phyloP scores from a whole-genome alignment of 2,888 invertebrate genomes.

The Orchesellides sinensis region DNA sequence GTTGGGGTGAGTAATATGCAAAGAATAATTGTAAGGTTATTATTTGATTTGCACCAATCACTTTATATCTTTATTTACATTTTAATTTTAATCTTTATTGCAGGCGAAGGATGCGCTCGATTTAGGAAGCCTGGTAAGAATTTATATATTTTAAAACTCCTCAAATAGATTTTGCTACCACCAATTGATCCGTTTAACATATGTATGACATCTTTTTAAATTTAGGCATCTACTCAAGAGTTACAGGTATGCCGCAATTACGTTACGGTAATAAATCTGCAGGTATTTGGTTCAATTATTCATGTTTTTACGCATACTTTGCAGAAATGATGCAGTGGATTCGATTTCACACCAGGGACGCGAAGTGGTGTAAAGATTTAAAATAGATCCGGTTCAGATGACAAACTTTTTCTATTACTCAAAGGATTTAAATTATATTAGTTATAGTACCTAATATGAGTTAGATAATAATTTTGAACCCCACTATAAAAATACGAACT shows the following conservation, averaged over 20 bases:
- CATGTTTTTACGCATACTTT: background rate
- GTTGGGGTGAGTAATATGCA: conserved; percentile 54
- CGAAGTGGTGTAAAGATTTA: conserved; percentile 64
- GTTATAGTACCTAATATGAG: too few species aligned
- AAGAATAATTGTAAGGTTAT: background rate
- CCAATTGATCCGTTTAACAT: background rate
- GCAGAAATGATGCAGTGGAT: conserved; percentile 65
- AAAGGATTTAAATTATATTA: too few species aligned
- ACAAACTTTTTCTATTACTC: too few species aligned
- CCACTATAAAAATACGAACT: too few species aligned
- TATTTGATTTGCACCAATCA: background rate
- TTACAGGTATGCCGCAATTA: conserved; percentile 64
- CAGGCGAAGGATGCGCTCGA: conserved; percentile 69
- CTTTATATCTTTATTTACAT: background rate
- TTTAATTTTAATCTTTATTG: background rate
- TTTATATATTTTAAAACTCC: conserved; percentile 29
- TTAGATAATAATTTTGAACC: too few species aligned
- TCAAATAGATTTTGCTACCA: background rate
- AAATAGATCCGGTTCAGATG: too few species aligned
- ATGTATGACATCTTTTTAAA: background rate
- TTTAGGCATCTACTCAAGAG: conserved; percentile 68
- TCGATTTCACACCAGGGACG: conserved; percentile 46
- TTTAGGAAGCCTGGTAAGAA: conserved; percentile 50
- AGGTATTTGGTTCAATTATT: background rate
- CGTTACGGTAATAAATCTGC: background rate